Conservation (phyloP, 2,113 vertebrate genomes). For the Rhizomys pruinosus region DNA sequence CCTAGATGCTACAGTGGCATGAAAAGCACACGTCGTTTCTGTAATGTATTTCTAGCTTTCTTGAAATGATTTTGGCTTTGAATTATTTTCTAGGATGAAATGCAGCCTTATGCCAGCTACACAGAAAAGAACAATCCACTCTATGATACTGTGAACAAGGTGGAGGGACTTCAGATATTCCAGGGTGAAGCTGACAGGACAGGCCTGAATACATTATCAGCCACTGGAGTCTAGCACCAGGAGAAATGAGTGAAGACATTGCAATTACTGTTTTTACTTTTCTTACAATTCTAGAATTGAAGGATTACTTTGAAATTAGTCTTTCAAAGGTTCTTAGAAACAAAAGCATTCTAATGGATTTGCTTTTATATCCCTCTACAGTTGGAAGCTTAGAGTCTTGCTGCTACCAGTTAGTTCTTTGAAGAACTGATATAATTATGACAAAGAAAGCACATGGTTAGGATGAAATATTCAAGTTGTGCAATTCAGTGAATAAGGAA, state of each 20-base stretch:
- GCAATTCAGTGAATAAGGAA: constrained; percentile 30
- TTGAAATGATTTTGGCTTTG: constrained; percentile 57
- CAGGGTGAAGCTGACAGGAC: not conserved
- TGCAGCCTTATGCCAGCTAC: constrained; percentile 80
- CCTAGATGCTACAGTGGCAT: not conserved
- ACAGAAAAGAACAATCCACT: constrained; percentile 78
- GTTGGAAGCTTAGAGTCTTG: constrained; percentile 52
- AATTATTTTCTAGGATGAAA: constrained; percentile 73
- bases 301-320: not conserved
- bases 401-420: constrained; percentile 43
- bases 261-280: constrained; percentile 27
- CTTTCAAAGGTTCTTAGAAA: constrained; percentile 38
- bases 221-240: not conserved
- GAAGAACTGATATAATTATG: constrained; percentile 31
- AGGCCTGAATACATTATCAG: not conserved
- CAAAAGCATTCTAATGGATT: constrained; percentile 11
- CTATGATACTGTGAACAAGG: constrained; percentile 60
- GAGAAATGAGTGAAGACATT: constrained; percentile 30
- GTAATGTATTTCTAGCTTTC: not conserved
- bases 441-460: constrained; percentile 14
- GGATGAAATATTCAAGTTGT: constrained; percentile 42
- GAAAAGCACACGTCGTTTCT: not conserved
- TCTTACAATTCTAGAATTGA: constrained; percentile 37
- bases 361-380: constrained; percentile 2
- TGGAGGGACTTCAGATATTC: not conserved